Percentiles rank a stretch among this genome's conserved stretches.
Evolutionary conservation across 2,113 vertebrate species (phyloP).

Genomic region (Esox niger): DNA sequence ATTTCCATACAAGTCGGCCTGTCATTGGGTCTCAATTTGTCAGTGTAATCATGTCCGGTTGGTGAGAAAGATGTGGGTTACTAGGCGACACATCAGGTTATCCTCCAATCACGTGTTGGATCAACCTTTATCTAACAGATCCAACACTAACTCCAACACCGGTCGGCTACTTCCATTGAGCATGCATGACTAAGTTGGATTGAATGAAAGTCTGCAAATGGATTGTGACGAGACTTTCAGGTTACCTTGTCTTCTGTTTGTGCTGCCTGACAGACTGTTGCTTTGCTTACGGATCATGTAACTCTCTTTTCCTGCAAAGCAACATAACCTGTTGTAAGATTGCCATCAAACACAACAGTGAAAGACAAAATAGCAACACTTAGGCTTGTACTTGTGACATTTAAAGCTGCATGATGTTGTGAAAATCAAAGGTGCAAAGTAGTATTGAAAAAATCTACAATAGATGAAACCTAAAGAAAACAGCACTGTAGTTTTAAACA

Average conservation of each 20-base stretch:
- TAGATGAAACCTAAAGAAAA: constrained; percentile 46
- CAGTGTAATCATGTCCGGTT: too few relatives aligned
- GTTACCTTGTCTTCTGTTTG: neutral
- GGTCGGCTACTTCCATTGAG: too few relatives aligned
- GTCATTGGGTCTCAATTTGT: too few relatives aligned
- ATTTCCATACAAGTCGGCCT: too few relatives aligned
- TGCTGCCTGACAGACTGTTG: neutral
- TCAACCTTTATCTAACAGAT: too few relatives aligned
- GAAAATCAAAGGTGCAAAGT: neutral
- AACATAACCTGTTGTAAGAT: neutral
- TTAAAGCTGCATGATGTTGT: neutral
- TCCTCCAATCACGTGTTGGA: too few relatives aligned
- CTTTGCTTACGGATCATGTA: neutral
- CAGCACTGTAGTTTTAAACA: constrained; percentile 39
- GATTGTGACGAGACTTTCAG: too few relatives aligned
- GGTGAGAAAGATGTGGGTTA: too few relatives aligned
- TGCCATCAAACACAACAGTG: neutral
- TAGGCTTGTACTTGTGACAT: neutral
- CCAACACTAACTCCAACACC: too few relatives aligned
- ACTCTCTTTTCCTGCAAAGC: neutral
- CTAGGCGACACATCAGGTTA: too few relatives aligned
- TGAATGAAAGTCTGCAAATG: too few relatives aligned
- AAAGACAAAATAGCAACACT: neutral
- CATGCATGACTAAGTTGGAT: too few relatives aligned
- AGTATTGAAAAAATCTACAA: constrained; percentile 16